Conservation (phyloP, 2,113 vertebrate genomes). For the Spermophilus dauricus region DNA sequence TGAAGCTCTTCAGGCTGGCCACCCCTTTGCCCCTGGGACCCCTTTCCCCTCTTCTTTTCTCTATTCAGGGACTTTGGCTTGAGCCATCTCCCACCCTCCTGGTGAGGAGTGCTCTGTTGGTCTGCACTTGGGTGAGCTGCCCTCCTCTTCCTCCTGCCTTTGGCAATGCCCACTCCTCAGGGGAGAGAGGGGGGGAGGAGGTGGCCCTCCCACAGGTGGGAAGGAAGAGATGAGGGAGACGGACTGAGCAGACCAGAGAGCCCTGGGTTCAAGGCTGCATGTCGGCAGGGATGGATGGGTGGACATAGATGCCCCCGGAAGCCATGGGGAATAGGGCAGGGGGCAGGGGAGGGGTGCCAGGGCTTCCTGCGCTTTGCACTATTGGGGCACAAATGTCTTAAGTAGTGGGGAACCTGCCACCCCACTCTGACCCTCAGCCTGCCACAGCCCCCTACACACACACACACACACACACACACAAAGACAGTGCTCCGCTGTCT, state of each 20-base stretch:
- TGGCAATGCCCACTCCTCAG: constrained; percentile 47
- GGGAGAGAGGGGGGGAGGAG: constrained; percentile 53
- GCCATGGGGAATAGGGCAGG: constrained; percentile 83
- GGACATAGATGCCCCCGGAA: constrained; percentile 83
- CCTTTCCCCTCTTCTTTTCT: constrained; percentile 71
- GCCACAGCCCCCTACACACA: constrained; percentile 76
- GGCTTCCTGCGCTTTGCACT: constrained; percentile 83
- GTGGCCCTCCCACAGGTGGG: constrained; percentile 23
- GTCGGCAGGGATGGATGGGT: constrained; percentile 84
- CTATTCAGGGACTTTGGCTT: constrained; percentile 85
- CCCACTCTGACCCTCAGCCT: constrained; percentile 79
- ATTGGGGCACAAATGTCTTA: constrained; percentile 88
- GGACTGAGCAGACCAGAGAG: constrained; percentile 74
- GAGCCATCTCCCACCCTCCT: constrained; percentile 74
- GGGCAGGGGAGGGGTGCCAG: constrained; percentile 68
- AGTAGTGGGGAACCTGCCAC: constrained; percentile 82
- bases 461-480: not conserved
- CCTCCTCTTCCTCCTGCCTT: constrained; percentile 12
- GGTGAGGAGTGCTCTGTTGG: constrained; percentile 78
- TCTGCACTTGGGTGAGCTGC: constrained; percentile 76
- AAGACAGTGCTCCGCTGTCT: constrained; percentile 60
- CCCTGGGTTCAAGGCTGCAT: constrained; percentile 77
- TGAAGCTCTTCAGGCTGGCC: constrained; percentile 75
- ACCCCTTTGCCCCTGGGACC: constrained; percentile 53
- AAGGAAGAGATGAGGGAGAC: not conserved